Evolutionary conservation across 2,888 invertebrate genomes (phyloP), one percentile per base, ranked within the genome.

Genomic region (Lasius fuliginosus): DNA sequence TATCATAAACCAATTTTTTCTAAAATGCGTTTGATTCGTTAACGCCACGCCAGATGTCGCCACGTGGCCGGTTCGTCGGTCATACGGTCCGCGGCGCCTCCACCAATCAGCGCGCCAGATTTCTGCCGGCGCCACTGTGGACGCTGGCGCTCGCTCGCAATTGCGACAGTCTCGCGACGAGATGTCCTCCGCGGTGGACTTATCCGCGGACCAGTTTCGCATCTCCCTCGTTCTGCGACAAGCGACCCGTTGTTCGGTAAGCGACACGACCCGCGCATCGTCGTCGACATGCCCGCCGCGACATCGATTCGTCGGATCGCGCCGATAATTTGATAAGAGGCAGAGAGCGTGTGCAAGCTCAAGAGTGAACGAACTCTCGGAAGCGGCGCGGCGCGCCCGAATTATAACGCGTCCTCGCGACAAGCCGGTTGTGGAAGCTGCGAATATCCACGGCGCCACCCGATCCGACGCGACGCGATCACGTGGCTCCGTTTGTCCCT

Each of bases 341-440:
- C 12, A 9, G 67, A 46, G 15, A 9, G 60, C 1, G 53, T 8
- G 53, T 6, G 40, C 49, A 27, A 69, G 56, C 15, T 27, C 18
- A 11, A 18, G 12, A 46, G 40, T 18, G 74, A 42, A 40, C 42
- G 23, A 49, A 18, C 42, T 18, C 64, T 18, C 58, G 49, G 68
- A 67, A 56, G 33, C 75, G 65, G 82, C 75, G 33, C 75, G 65
- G 82, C 75, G 65, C 30, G 49, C 58, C 83, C 27, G 74, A 46
- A 36, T 77, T 8, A n/a, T 65, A 33, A 68, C n/a, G 67, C 60
- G 69, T 64, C 67, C 53, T 84, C 84, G 83, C 69, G 73, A 69
- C 83, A 60, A 73, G 58, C 40, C 77, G 58, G 36, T 74, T 46
- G 79, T 68, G 88, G 84, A 87, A 42, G 87, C 88, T 88, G 88